A percentile compares a stretch with the other conserved stretches of the same genome.
phyloP scores from a whole-genome alignment of 2,888 invertebrate genomes.

The Sicus ferrugineus region DNA sequence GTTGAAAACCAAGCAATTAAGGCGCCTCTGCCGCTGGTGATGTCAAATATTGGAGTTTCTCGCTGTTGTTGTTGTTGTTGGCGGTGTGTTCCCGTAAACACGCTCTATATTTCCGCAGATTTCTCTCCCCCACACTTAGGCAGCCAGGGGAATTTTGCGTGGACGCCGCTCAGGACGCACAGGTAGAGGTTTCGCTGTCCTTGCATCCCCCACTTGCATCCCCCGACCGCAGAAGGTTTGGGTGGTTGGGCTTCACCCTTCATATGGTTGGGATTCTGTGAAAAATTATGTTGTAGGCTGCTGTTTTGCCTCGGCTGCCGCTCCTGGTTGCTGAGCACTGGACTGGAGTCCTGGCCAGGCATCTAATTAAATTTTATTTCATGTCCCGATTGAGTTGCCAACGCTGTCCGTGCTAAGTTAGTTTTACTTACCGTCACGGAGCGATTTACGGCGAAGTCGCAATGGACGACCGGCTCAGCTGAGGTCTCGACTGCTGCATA shows the following conservation, averaged over 20 bases:
- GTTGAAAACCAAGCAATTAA: conserved; percentile 14
- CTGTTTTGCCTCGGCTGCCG: background rate
- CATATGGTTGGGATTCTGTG: conserved; percentile 4
- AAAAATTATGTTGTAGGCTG: too few species aligned
- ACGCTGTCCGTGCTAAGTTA: background rate
- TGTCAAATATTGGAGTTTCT: conserved; percentile 19
- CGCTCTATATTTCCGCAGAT: too few species aligned
- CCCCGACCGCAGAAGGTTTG: background rate
- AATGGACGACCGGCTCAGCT: background rate
- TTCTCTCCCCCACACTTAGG: too few species aligned
- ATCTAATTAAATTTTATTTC: conserved; percentile 58
- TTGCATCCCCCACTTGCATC: too few species aligned
- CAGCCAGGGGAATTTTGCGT: too few species aligned
- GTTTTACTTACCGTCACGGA: conserved; percentile 2
- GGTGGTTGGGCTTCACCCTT: background rate
- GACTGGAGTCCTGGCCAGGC: conserved; percentile 43
- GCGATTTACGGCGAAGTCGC: conserved; percentile 9
- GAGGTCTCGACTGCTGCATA: background rate
- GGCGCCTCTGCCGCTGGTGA: background rate
- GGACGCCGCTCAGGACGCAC: too few species aligned
- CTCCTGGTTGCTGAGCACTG: background rate
- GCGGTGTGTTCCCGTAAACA: background rate
- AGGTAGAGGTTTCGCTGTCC: too few species aligned
- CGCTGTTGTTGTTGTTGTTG: background rate
- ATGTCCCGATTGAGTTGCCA: conserved; percentile 51